These are phyloP conservation scores for Drosophila nikananu DNA, from an alignment of 1,140 invertebrate species.

Conservation along the genomic window DNA sequence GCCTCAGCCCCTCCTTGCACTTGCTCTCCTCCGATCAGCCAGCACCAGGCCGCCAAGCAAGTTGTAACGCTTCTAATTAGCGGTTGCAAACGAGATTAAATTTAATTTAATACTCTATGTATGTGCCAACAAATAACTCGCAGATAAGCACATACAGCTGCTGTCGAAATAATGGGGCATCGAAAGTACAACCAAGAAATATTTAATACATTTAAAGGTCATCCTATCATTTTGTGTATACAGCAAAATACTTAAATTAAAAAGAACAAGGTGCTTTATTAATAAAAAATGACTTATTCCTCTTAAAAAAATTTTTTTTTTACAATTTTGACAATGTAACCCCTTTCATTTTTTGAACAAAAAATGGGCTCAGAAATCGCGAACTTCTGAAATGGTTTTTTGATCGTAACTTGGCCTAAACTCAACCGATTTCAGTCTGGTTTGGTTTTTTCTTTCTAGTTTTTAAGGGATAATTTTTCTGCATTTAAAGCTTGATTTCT, in stretches of 20 bases:
- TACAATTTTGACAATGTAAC: no score
- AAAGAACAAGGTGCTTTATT: not conserved
- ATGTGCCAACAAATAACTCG: conserved; percentile 8
- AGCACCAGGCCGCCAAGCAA: conserved; percentile 24
- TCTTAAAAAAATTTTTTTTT: no score
- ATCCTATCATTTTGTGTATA: not conserved
- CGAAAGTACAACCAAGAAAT: not conserved
- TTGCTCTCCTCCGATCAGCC: not conserved
- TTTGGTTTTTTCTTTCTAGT: no score
- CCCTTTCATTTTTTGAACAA: no score
- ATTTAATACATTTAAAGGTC: not conserved
- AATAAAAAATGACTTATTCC: not conserved
- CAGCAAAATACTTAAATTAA: not conserved
- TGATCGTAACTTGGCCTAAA: no score
- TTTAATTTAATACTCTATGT: conserved; percentile 53
- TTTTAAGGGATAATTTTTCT: no score
- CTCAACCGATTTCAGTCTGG: no score
- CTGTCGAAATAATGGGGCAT: no score
- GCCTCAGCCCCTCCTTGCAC: not conserved
- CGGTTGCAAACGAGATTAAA: conserved; percentile 53
- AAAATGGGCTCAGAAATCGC: no score
- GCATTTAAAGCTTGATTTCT: no score
- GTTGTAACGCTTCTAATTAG: conserved; percentile 67
- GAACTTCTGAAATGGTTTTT: no score
- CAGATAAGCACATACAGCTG: not conserved